phyloP scores from a whole-genome alignment of 2,888 invertebrate genomes.

The Celastrina argiolus region DNA sequence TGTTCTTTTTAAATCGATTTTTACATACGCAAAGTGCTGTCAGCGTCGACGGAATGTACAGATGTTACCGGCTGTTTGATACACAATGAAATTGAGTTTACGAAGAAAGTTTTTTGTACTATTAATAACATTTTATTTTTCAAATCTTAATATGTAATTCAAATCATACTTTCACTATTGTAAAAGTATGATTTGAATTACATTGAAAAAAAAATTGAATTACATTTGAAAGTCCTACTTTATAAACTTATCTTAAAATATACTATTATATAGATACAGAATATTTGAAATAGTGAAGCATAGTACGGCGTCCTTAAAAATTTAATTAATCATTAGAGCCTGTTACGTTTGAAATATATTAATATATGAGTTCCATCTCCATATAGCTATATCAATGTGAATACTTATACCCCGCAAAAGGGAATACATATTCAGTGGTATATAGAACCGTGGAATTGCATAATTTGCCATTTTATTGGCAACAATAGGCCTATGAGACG shows the following conservation, averaged over 20 bases:
- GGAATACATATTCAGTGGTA: slow-evolving; percentile 43
- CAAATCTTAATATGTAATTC: neutral
- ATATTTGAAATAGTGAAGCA: neutral
- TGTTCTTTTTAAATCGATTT: slow-evolving; percentile 14
- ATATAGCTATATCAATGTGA: slow-evolving; percentile 32
- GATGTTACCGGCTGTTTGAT: neutral
- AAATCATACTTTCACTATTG: too few species aligned
- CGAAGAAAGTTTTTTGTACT: neutral
- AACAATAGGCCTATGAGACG: slow-evolving; percentile 41
- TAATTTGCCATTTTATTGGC: slow-evolving; percentile 47
- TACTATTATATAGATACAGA: neutral
- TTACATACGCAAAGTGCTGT: slow-evolving; percentile 20
- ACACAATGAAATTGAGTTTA: neutral
- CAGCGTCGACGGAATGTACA: neutral
- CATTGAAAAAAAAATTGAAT: too few species aligned
- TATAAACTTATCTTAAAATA: too few species aligned
- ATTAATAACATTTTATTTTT: neutral
- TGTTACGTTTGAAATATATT: slow-evolving; percentile 1
- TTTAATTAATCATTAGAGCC: neutral
- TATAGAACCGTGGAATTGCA: slow-evolving; percentile 43
- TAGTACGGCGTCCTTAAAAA: neutral
- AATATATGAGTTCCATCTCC: slow-evolving; percentile 8
- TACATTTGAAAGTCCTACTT: too few species aligned
- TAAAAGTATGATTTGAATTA: too few species aligned
- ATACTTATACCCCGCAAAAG: slow-evolving; percentile 34